Percentiles rank a stretch among this genome's conserved stretches.
Evolutionary conservation across 2,113 vertebrate genomes (phyloP).

Genomic region (Aegithalos caudatus): DNA sequence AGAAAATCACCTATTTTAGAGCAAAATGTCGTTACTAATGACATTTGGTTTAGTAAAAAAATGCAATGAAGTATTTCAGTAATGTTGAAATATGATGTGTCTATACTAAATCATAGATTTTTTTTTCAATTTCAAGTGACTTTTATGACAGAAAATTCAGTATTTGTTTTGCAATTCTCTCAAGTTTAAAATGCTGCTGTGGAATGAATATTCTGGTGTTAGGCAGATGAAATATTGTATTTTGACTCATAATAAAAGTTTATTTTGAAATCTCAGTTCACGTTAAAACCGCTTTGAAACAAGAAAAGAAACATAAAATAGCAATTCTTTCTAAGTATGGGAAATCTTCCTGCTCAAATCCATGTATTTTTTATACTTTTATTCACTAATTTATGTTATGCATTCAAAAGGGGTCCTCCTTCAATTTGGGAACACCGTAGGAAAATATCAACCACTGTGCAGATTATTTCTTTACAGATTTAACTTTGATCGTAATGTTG

Average conservation of each 20-base stretch:
- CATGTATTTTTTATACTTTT: neutral
- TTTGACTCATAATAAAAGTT: conserved; percentile 34
- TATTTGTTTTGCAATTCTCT: conserved; percentile 34
- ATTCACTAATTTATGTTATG: neutral
- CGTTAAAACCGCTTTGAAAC: neutral
- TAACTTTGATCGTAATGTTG: neutral
- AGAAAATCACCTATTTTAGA: neutral
- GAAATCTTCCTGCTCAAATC: neutral
- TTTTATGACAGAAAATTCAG: conserved; percentile 10
- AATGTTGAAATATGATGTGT: neutral
- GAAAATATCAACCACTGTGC: neutral
- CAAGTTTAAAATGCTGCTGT: conserved; percentile 25
- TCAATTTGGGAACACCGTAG: neutral
- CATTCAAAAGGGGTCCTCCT: neutral
- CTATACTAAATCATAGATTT: neutral
- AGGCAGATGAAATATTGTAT: conserved; percentile 1
- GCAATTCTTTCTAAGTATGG: neutral
- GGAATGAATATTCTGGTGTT: conserved; percentile 19
- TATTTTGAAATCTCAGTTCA: conserved; percentile 4
- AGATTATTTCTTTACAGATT: neutral
- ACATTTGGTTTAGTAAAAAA: neutral
- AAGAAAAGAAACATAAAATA: neutral
- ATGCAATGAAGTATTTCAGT: neutral
- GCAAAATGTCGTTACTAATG: neutral
- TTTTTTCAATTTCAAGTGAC: neutral